Percentiles rank a stretch among this genome's conserved stretches.
Evolutionary conservation across 1,140 invertebrate genomes (phyloP).

Genomic region (Pogonus chalceus): DNA sequence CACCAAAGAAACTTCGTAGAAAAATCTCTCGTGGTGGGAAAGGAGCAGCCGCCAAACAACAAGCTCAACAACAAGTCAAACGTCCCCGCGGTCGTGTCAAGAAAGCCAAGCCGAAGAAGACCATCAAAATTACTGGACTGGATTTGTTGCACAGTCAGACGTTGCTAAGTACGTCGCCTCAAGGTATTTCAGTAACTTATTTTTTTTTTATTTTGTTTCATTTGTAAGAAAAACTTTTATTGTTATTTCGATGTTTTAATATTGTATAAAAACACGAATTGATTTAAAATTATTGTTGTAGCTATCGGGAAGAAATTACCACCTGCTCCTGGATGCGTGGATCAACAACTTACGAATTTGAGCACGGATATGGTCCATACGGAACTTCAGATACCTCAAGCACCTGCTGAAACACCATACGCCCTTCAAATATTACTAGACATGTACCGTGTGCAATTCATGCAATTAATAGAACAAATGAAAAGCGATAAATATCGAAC

Average conservation of each 20-base stretch:
- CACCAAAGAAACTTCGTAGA: conserved; percentile 34
- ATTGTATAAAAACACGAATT: no score
- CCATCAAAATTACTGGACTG: conserved; percentile 68
- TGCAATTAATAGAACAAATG: conserved; percentile 72
- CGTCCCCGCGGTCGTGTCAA: conserved; percentile 41
- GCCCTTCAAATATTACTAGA: conserved; percentile 77
- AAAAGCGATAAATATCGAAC: conserved; percentile 62
- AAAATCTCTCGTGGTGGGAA: conserved; percentile 32
- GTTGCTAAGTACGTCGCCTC: conserved; percentile 68
- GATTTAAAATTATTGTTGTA: conserved; percentile 13
- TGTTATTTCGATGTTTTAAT: not conserved
- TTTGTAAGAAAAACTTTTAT: not conserved
- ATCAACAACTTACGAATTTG: conserved; percentile 74
- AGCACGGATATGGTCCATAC: conserved; percentile 58
- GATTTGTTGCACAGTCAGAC: conserved; percentile 87
- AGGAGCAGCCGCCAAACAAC: conserved; percentile 23
- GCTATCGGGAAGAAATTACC: conserved; percentile 56
- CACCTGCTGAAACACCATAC: conserved; percentile 70
- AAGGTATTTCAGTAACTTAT: conserved; percentile 34
- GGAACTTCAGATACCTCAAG: conserved; percentile 68
- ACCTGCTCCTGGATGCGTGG: conserved; percentile 79
- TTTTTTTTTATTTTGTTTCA: conserved; percentile 11
- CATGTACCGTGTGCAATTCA: conserved; percentile 71
- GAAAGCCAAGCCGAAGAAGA: conserved; percentile 49
- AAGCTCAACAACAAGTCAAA: conserved; percentile 25